Percentiles rank a stretch among this genome's conserved stretches.
Evolutionary conservation across 2,888 invertebrate genomes (phyloP).

Genomic region (Lycia hirtaria): DNA sequence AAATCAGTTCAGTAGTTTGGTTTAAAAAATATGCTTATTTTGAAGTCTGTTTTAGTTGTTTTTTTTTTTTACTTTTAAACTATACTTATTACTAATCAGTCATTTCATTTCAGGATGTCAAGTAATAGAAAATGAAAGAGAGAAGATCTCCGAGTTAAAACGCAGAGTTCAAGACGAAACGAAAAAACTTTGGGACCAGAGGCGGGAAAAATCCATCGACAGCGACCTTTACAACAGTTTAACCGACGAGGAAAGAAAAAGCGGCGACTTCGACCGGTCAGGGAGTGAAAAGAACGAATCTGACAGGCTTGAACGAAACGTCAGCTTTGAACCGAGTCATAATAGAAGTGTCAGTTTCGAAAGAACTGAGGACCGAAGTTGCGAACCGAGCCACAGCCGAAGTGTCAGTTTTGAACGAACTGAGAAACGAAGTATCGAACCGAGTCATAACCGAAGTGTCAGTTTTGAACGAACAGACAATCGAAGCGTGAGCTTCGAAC

Average conservation of each 20-base stretch:
- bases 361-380: conserved; percentile 9
- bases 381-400: conserved; percentile 13
- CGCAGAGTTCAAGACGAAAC: conserved; percentile 95
- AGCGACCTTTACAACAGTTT: conserved; percentile 55
- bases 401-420: conserved; percentile 22
- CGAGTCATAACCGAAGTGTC: conserved; percentile 9
- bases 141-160: conserved; percentile 94
- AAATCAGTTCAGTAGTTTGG: too few species aligned
- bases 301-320: conserved; percentile 26
- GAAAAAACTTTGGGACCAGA: conserved; percentile 92
- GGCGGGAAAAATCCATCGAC: conserved; percentile 64
- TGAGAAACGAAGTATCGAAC: conserved; percentile 18
- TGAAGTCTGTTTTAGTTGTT: too few species aligned
- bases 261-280: conserved; percentile 32
- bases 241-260: conserved; percentile 42
- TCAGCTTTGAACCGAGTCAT: conserved; percentile 21
- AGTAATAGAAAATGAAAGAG: conserved; percentile 95
- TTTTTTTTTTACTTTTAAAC: too few species aligned
- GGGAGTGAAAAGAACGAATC: conserved; percentile 30
- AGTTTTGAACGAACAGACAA: conserved; percentile 25
- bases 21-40: too few species aligned
- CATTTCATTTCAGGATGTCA: conserved; percentile 88
- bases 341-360: conserved; percentile 19
- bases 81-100: too few species aligned
- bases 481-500: conserved; percentile 22